A percentile compares a stretch with the other conserved stretches of the same genome.
Conservation (phyloP, 2,113 vertebrate species). For the Isichthys henryi region DNA sequence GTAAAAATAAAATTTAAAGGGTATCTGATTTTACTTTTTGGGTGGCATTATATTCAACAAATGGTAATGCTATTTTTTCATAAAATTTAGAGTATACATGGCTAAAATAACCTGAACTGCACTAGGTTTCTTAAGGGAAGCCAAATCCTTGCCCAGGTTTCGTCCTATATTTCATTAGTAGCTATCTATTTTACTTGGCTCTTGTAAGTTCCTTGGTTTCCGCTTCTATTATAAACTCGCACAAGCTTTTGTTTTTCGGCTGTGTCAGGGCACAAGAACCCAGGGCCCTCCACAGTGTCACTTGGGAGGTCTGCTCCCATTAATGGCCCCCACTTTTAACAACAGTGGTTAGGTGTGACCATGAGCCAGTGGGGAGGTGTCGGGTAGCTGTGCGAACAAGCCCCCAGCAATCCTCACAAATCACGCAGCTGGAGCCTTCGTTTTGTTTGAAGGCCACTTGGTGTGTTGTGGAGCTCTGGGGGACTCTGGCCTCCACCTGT, state of each 20-base stretch:
- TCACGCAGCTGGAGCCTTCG: constrained; percentile 7
- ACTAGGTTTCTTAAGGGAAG: background rate
- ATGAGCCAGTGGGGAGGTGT: constrained; percentile 30
- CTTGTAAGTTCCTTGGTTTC: background rate
- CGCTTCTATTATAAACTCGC: constrained; percentile 2
- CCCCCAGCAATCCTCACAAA: background rate
- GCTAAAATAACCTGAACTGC: background rate
- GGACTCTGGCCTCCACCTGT: background rate
- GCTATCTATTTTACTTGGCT: background rate
- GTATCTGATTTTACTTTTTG: background rate
- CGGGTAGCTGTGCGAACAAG: background rate
- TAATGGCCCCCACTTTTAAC: constrained; percentile 46
- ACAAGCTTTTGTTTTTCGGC: constrained; percentile 21
- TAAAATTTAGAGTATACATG: background rate
- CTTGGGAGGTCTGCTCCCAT: constrained; percentile 55
- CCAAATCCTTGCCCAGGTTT: background rate
- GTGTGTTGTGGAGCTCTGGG: background rate
- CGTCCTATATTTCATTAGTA: background rate
- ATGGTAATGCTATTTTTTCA: background rate
- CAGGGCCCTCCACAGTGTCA: constrained; percentile 53
- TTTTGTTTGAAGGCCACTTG: background rate
- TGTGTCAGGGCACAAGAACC: constrained; percentile 18
- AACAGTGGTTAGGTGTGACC: constrained; percentile 33
- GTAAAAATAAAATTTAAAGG: background rate
- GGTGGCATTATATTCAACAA: background rate